Conservation (phyloP, 2,888 invertebrate genomes). For the Alsophila aescularia region DNA sequence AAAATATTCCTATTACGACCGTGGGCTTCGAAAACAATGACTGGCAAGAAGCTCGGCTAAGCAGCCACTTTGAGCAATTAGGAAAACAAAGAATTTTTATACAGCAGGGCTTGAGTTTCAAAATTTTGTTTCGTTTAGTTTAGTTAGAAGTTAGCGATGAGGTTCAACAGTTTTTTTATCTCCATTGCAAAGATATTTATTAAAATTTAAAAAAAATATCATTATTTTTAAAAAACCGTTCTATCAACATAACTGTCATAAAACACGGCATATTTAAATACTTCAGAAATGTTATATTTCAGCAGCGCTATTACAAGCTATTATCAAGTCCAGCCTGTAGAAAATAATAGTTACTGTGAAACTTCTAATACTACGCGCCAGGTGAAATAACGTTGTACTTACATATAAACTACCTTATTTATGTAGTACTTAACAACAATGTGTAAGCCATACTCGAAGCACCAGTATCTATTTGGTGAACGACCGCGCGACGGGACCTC, state of each 20-base stretch:
- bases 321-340: neutral
- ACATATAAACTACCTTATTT: constrained; percentile 16
- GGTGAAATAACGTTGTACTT: constrained; percentile 16
- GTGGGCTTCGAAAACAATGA: constrained; percentile 80
- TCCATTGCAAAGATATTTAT: too few relatives aligned
- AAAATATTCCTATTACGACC: constrained; percentile 75
- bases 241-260: too few relatives aligned
- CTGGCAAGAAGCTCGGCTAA: constrained; percentile 72
- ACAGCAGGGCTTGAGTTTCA: constrained; percentile 53
- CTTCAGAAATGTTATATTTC: too few relatives aligned
- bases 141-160: constrained; percentile 2
- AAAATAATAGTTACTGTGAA: neutral
- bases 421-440: constrained; percentile 26
- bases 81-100: constrained; percentile 83
- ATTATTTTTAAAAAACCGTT: too few relatives aligned
- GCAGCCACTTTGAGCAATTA: constrained; percentile 82
- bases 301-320: too few relatives aligned
- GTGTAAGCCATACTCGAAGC: constrained; percentile 45
- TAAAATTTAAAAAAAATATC: too few relatives aligned
- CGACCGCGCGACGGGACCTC: constrained; percentile 56
- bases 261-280: too few relatives aligned
- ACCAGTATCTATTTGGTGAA: constrained; percentile 62
- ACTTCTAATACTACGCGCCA: neutral
- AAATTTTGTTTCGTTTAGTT: constrained; percentile 26
- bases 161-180: too few relatives aligned